phyloP scores from a whole-genome alignment of 2,113 vertebrate species.

The Mobula hypostoma region DNA sequence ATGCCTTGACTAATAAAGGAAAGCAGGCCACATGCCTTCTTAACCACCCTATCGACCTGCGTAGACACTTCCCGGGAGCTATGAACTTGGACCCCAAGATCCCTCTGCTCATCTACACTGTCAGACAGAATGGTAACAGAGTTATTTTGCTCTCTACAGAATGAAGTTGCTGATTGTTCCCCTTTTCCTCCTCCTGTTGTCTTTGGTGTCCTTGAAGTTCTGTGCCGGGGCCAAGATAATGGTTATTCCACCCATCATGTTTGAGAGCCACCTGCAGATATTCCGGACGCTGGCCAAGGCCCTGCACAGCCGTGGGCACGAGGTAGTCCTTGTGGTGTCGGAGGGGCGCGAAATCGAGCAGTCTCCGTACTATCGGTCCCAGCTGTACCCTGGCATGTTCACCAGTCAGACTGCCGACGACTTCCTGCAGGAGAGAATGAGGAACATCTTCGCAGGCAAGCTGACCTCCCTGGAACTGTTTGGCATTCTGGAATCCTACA shows the following conservation, averaged over 20 bases:
- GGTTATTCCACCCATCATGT: conserved; percentile 52
- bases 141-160: conserved; percentile 44
- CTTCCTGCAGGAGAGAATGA: conserved; percentile 55
- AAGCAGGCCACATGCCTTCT: no score
- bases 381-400: conserved; percentile 51
- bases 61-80: no score
- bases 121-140: neutral
- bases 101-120: neutral
- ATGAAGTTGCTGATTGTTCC: conserved; percentile 36
- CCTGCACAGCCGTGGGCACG: conserved; percentile 46
- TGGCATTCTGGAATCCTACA: conserved; percentile 51
- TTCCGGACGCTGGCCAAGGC: conserved; percentile 51
- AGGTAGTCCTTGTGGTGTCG: conserved; percentile 46
- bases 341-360: conserved; percentile 47
- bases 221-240: conserved; percentile 49
- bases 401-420: conserved; percentile 43
- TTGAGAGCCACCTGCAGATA: conserved; percentile 54
- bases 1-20: no score
- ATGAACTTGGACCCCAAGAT: no score
- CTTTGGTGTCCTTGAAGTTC: conserved; percentile 9
- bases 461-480: conserved; percentile 53
- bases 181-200: conserved; percentile 38
- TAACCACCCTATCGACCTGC: no score
- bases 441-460: conserved; percentile 51
- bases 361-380: conserved; percentile 41